phyloP scores from a whole-genome alignment of 2,888 invertebrate species.

The Osmoderma eremita region DNA sequence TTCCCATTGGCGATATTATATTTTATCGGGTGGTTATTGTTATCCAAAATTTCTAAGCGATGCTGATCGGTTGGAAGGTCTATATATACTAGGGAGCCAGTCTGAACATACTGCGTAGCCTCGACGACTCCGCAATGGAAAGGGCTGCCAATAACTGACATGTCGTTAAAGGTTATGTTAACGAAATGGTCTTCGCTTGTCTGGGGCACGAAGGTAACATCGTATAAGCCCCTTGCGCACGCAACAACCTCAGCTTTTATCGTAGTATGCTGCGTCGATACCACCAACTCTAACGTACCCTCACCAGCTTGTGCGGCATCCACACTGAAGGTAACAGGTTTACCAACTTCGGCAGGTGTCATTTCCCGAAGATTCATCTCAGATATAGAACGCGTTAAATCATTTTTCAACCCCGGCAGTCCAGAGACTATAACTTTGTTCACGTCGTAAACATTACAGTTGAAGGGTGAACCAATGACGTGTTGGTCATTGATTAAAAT shows the following conservation, averaged over 20 bases:
- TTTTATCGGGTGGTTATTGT: slow-evolving; percentile 68
- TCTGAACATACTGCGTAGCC: slow-evolving; percentile 78
- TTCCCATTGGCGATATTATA: slow-evolving; percentile 60
- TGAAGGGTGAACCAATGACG: slow-evolving; percentile 91
- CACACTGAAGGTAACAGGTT: slow-evolving; percentile 91
- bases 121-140: slow-evolving; percentile 80
- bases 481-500: slow-evolving; percentile 85
- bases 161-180: slow-evolving; percentile 94
- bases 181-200: slow-evolving; percentile 91
- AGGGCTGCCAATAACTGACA: slow-evolving; percentile 89
- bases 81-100: slow-evolving; percentile 70
- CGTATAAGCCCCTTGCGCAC: slow-evolving; percentile 89
- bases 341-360: slow-evolving; percentile 74
- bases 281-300: slow-evolving; percentile 90
- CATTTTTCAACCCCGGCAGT: slow-evolving; percentile 62
- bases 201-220: slow-evolving; percentile 92
- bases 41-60: slow-evolving; percentile 73
- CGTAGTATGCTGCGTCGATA: slow-evolving; percentile 88
- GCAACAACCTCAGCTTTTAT: slow-evolving; percentile 87
- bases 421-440: slow-evolving; percentile 80
- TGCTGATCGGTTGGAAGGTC: slow-evolving; percentile 73
- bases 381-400: slow-evolving; percentile 55
- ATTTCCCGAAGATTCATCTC: slow-evolving; percentile 62
- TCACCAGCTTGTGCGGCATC: slow-evolving; percentile 96
- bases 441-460: slow-evolving; percentile 94